A percentile compares a stretch with the other conserved stretches of the same genome.
phyloP scores from a whole-genome alignment of 2,888 invertebrate genomes.

The Caenorhabditis angaria region DNA sequence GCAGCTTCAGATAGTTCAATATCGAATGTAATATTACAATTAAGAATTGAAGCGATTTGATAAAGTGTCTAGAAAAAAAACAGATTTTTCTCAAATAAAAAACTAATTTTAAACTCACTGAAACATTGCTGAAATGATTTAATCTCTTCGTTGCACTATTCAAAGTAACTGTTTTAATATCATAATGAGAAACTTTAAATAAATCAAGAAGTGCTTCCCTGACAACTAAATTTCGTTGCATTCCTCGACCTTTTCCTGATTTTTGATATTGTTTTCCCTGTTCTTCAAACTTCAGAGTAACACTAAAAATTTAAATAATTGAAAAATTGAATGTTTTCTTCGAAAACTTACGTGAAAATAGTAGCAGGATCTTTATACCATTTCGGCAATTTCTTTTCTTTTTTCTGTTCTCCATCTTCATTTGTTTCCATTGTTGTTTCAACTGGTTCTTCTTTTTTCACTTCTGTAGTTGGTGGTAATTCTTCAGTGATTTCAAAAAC shows the following conservation, averaged over 20 bases:
- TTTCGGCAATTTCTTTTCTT: not conserved
- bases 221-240: slow-evolving; percentile 18
- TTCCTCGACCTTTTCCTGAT: slow-evolving; percentile 15
- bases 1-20: slow-evolving; percentile 21
- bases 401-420: not conserved
- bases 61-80: slow-evolving; percentile 30
- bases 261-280: slow-evolving; percentile 18
- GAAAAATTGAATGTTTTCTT: not conserved
- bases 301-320: too few relatives aligned
- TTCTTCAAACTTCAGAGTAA: slow-evolving; percentile 30
- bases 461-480: slow-evolving; percentile 4
- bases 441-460: not conserved
- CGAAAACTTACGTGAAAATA: slow-evolving; percentile 3
- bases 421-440: slow-evolving; percentile 6
- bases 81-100: not conserved
- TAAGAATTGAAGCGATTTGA: slow-evolving; percentile 10
- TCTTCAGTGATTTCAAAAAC: slow-evolving; percentile 32
- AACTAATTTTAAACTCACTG: slow-evolving; percentile 3
- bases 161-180: slow-evolving; percentile 31
- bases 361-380: not conserved
- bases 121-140: slow-evolving; percentile 7
- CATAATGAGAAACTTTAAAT: slow-evolving; percentile 32
- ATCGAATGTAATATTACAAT: slow-evolving; percentile 13
- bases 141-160: slow-evolving; percentile 21
- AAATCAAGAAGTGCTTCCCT: slow-evolving; percentile 45